A percentile compares a stretch with the other conserved stretches of the same genome.
phyloP scores from a whole-genome alignment of 2,113 vertebrate genomes.

The Anseranas semipalmata region DNA sequence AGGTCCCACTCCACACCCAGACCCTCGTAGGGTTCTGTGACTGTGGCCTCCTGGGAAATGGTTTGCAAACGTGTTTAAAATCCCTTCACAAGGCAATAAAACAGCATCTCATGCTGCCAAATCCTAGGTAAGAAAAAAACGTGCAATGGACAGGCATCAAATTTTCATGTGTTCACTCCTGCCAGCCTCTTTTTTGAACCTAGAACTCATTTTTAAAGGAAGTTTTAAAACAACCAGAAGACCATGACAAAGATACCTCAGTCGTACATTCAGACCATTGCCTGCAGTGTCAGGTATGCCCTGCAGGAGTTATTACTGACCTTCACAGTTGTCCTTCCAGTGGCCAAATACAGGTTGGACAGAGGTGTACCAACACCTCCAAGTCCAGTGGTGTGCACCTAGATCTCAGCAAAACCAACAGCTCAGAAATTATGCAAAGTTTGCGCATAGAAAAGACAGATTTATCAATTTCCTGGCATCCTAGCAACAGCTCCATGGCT shows the following conservation, averaged over 20 bases:
- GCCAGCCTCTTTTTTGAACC: not conserved
- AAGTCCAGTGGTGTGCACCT: not conserved
- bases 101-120: not conserved
- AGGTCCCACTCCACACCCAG: not conserved
- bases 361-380: not conserved
- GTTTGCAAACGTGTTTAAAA: not conserved
- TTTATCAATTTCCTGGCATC: not conserved
- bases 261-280: not conserved
- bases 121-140: not conserved
- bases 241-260: not conserved
- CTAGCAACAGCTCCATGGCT: not conserved
- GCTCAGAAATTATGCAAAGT: not conserved
- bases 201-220: not conserved
- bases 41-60: not conserved
- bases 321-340: not conserved
- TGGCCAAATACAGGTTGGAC: not conserved
- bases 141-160: accelerated
- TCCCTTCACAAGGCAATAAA: too few species aligned
- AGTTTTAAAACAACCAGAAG: not conserved
- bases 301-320: not conserved
- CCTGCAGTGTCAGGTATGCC: not conserved
- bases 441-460: not conserved
- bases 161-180: not conserved
- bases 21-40: not conserved
- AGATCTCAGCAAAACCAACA: not conserved